Evolutionary conservation across 2,888 invertebrate species (phyloP), one percentile per base, ranked within the genome.

Genomic region (Lasioglossum villosulum): DNA sequence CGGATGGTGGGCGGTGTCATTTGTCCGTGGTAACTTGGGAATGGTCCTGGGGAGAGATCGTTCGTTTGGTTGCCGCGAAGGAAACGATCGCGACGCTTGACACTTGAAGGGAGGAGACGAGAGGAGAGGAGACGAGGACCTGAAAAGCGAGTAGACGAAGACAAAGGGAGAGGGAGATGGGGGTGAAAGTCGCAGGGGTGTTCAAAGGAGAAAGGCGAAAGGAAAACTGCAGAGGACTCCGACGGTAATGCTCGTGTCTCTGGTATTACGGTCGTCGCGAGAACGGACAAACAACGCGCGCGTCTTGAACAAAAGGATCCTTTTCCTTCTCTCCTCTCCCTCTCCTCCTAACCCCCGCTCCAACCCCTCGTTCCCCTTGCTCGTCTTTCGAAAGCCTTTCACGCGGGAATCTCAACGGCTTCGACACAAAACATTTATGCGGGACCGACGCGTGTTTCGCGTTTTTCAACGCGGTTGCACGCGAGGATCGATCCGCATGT

Each of bases 261-360:
- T 56, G 56, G 56, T 56, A 56, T 56, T 56, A 63, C 76, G 86
- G 73, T 70, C 68, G 70, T 27, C 77, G 74, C 75, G 75, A 27
- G 42, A 72, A 56, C 74, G 79, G 34, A 75, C 73, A 79, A 77
- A 75, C 86, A 71, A 77, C 81, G 72, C 75, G 72, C 75, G 56
- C 52, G 72, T 76, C 74, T 82, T 80, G 85, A 74, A 87, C 83
- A 78, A 83, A 56, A 75, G 85, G 80, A 72, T 74, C 78, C 80
- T 70, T 71, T 39, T 56, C 56, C 74, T 19, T 34, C 70, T 52
- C 45, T 52, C 27, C 30, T 63, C 63, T 30, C 16, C 30, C 66
- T 8, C 66, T 5, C 4, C 34, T 34, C 19, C 10, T 66, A 27
- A 12, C 12, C n/a, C 10, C 23, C 12, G 0, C 5, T 1, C 30